phyloP scores from a whole-genome alignment of 2,113 vertebrate species.

The Gallinago undulata region DNA sequence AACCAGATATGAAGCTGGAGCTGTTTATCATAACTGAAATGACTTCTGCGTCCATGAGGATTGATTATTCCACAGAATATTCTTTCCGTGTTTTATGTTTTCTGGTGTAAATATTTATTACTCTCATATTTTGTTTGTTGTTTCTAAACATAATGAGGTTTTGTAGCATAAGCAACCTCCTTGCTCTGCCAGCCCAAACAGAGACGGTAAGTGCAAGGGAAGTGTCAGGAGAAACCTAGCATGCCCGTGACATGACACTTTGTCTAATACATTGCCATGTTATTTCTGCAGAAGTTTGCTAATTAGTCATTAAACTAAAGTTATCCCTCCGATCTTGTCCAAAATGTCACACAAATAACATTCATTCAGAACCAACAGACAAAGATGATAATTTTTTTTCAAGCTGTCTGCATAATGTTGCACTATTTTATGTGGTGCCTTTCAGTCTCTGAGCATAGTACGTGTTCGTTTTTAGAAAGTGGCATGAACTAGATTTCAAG shows the following conservation, averaged over 20 bases:
- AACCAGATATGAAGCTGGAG: not conserved
- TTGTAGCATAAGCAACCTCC: not conserved
- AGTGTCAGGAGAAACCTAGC: not conserved
- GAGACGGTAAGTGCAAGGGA: not conserved
- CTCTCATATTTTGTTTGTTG: not conserved
- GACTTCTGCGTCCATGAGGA: not conserved
- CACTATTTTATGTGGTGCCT: not conserved
- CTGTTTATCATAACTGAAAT: not conserved
- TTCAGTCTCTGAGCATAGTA: not conserved
- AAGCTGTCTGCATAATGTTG: not conserved
- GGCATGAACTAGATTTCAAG: not conserved
- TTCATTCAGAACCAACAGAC: not conserved
- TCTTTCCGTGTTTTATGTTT: not conserved
- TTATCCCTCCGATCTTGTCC: not conserved
- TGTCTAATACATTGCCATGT: not conserved
- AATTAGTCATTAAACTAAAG: conserved; percentile 54
- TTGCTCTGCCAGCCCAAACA: not conserved
- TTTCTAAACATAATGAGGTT: conserved; percentile 4
- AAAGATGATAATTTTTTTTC: not conserved
- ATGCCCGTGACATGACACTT: conserved; percentile 2
- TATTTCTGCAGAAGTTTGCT: conserved; percentile 30
- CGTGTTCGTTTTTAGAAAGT: not conserved
- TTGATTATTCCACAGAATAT: not conserved
- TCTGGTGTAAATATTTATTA: conserved; percentile 30
- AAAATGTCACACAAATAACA: not conserved